Conservation (phyloP, 1,140 invertebrate genomes). For the Caenorhabditis remanei region DNA sequence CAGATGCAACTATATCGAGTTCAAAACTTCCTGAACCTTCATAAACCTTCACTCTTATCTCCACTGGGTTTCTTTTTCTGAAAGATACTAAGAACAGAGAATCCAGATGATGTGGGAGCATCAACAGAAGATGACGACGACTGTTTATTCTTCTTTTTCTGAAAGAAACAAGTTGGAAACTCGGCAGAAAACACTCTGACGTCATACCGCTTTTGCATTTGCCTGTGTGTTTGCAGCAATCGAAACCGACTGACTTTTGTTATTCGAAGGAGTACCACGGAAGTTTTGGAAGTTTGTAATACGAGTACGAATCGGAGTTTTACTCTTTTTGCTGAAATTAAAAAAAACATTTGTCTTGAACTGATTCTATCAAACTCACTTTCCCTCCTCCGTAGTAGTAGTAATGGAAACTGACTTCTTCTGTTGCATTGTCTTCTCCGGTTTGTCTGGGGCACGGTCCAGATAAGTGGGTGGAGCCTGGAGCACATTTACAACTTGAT, state of each 20-base stretch:
- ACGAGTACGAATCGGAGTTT: slow-evolving; percentile 3
- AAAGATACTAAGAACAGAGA: background rate
- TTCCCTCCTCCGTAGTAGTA: background rate
- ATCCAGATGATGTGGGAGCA: too few relatives aligned
- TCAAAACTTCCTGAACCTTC: too few relatives aligned
- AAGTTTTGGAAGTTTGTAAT: background rate
- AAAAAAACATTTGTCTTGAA: background rate
- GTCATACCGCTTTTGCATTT: too few relatives aligned
- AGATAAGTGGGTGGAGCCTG: background rate
- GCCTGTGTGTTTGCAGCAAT: background rate
- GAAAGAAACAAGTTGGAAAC: background rate
- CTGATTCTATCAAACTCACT: background rate
- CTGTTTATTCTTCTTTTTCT: background rate
- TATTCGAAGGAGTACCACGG: background rate
- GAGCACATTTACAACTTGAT: background rate
- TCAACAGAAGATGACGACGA: too few relatives aligned
- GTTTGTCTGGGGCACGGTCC: background rate
- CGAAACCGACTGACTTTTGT: slow-evolving; percentile 10
- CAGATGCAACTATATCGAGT: too few relatives aligned
- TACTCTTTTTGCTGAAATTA: background rate
- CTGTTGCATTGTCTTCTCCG: background rate
- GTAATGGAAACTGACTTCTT: background rate
- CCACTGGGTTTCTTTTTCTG: background rate
- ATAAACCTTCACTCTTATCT: too few relatives aligned
- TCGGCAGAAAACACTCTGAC: too few relatives aligned